Percentiles rank a stretch among this genome's conserved stretches.
Evolutionary conservation across 2,113 vertebrate species (phyloP).

Genomic region (Tetrao urogallus): DNA sequence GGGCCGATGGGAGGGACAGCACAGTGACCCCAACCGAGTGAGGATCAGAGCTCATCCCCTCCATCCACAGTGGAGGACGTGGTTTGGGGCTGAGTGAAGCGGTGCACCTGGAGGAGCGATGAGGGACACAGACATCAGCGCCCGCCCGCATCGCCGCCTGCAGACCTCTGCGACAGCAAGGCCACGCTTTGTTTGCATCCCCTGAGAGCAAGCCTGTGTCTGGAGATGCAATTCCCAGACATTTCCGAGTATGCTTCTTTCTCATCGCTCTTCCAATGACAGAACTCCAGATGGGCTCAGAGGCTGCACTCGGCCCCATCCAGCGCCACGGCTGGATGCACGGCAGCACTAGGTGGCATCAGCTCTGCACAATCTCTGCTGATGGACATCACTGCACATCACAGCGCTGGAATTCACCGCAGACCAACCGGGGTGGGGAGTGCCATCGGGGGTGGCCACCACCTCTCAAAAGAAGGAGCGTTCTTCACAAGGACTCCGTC

Average conservation of each 20-base stretch:
- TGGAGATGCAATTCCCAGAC: background rate
- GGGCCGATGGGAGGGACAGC: background rate
- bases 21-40: background rate
- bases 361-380: background rate
- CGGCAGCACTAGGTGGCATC: background rate
- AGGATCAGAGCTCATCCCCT: background rate
- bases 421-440: too few relatives aligned
- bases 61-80: background rate
- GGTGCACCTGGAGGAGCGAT: background rate
- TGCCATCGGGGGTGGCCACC: too few relatives aligned
- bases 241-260: background rate
- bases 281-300: background rate
- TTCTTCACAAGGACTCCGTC: too few relatives aligned
- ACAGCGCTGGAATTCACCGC: background rate
- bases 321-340: background rate
- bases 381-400: background rate
- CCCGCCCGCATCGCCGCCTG: background rate
- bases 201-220: background rate
- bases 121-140: fast-evolving
- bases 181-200: background rate
- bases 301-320: background rate
- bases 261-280: background rate
- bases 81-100: background rate
- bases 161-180: background rate
- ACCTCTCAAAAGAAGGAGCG: too few relatives aligned